phyloP scores from a whole-genome alignment of 2,797 vertebrate genomes.

The Phyllotis vaccarum region DNA sequence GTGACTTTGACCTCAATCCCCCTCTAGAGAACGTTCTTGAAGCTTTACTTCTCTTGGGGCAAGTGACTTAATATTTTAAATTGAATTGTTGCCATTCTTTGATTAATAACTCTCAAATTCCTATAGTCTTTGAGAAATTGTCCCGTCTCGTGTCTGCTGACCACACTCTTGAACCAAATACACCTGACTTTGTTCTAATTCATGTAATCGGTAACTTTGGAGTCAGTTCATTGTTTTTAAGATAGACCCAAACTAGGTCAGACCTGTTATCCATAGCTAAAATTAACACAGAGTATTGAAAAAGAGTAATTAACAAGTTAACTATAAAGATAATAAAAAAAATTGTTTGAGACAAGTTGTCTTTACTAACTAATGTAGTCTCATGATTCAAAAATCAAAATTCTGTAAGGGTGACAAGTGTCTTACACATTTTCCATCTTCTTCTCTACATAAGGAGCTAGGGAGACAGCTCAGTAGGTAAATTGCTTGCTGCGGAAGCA shows the following conservation, averaged over 20 bases:
- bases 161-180: conserved; percentile 36
- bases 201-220: not conserved
- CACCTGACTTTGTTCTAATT: conserved; percentile 54
- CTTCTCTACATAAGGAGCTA: not conserved
- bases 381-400: conserved; percentile 47
- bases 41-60: not conserved
- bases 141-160: not conserved
- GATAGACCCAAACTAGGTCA: conserved; percentile 57
- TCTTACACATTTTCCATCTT: not conserved
- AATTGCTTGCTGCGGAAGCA: not conserved
- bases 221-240: conserved; percentile 40
- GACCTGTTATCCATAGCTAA: conserved; percentile 14
- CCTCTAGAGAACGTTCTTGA: conserved; percentile 22
- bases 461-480: not conserved
- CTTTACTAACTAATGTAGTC: conserved; percentile 16
- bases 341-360: not conserved
- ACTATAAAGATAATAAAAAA: conserved; percentile 2
- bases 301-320: conserved; percentile 37
- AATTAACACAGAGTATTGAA: not conserved
- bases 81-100: conserved; percentile 26
- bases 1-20: not conserved
- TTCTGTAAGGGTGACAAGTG: not conserved
- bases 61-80: conserved; percentile 12
- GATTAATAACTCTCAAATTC: not conserved
- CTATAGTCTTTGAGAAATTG: conserved; percentile 46